Base-by-base conservation (phyloP, 2,113 vertebrate genomes). In the Syrmaticus mikado region DNA sequence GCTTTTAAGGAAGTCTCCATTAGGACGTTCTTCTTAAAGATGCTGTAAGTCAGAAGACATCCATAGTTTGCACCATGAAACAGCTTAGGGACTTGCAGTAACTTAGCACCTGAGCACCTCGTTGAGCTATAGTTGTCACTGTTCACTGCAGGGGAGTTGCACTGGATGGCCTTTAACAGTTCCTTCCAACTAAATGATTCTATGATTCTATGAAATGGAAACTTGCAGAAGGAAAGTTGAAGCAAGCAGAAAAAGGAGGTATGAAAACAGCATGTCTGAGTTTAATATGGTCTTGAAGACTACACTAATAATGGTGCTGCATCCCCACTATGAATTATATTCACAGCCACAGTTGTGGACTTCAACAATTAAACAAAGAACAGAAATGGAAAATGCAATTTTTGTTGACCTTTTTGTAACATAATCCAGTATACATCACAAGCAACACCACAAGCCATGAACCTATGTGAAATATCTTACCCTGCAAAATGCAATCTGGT, bases 391-490 rank as follows among this genome's bases (percentile, higher is more conserved):
- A 83, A 85, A 28, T 1, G 3, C 1, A 21, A 30, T 4, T 36
- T 87, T 57, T 30, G 50, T 28, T 46, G 25, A 50, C 2, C 0
- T n/a, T 85, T 65, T 19, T 16, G 1, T 50, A 45, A 38, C 19
- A 87, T 0, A 2, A 20, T 13, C 8, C 13, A 15, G 32, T 65
- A 45, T 25, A 87, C 84, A 20, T 1, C 30, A 72, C 40, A 82
- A 82, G 45, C 61, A 78, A 67, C 65, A 20, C 10, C 14, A 65
- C 28, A 80, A 76, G 10, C 1, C 25, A 50, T 1, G 0, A 1
- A 66, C 2, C 8, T 46, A 1, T 0, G 3, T 13, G 8, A 87
- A 72, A 60, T 2, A 7, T 0, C 0, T 17, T 43, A 43, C 4
- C 3, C 60, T 65, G 43, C 5, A 60, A 89, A 91, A 60, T 2